Percentiles rank a stretch among this genome's conserved stretches.
Conservation (phyloP, 2,113 vertebrate species). For the Poeciliopsis retropinna region DNA sequence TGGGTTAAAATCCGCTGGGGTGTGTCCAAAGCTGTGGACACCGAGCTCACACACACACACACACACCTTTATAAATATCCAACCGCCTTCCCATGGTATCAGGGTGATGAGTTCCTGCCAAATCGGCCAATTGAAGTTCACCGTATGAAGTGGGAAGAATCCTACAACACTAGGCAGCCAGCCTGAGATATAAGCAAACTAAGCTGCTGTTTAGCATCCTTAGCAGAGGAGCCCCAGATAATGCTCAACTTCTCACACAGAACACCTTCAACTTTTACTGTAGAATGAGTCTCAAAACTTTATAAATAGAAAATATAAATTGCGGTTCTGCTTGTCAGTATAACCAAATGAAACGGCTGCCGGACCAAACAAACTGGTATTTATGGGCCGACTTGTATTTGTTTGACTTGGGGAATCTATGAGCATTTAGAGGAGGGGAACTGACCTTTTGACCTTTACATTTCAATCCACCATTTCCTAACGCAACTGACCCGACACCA, state of each 20-base stretch:
- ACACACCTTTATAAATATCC: background rate
- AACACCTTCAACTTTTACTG: background rate
- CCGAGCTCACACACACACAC: conserved; percentile 29
- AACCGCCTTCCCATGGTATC: conserved; percentile 64
- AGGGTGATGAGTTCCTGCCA: conserved; percentile 57
- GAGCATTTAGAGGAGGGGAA: background rate
- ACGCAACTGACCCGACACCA: background rate
- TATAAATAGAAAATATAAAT: background rate
- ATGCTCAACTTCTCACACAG: background rate
- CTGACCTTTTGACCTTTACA: background rate
- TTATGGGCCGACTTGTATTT: background rate
- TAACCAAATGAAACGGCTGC: background rate
- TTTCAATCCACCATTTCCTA: background rate
- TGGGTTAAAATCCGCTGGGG: conserved; percentile 31
- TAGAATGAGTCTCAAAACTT: background rate
- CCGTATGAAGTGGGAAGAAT: conserved; percentile 11
- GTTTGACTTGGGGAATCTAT: background rate
- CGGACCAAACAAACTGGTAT: background rate
- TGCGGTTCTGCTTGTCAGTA: no score
- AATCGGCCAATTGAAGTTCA: conserved; percentile 42
- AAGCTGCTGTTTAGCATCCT: background rate
- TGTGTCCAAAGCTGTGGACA: conserved; percentile 31
- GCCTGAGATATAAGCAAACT: background rate
- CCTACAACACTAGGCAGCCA: background rate
- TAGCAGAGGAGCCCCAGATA: background rate